A percentile compares a stretch with the other conserved stretches of the same genome.
phyloP scores from a whole-genome alignment of 2,888 invertebrate genomes.

The Lithosia quadra region DNA sequence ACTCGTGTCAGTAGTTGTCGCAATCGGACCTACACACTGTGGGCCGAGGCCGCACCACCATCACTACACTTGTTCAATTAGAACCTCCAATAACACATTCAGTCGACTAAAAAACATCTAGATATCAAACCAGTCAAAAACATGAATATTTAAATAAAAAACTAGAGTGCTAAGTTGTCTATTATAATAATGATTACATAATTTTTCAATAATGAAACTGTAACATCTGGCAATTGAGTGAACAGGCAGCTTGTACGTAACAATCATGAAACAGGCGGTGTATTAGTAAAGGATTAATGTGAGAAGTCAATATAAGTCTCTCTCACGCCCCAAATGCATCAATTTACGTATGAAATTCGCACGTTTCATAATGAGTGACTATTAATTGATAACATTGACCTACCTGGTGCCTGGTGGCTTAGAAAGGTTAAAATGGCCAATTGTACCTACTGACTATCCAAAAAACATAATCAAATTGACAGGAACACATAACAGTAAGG shows the following conservation, averaged over 20 bases:
- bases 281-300: conserved; percentile 57
- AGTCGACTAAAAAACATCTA: conserved; percentile 59
- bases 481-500: conserved; percentile 5
- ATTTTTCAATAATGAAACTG: conserved; percentile 46
- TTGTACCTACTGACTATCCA: conserved; percentile 18
- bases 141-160: conserved; percentile 40
- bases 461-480: conserved; percentile 11
- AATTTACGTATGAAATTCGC: conserved; percentile 55
- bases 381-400: conserved; percentile 46
- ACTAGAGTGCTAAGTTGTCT: conserved; percentile 40
- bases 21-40: conserved; percentile 71
- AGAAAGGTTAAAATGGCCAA: conserved; percentile 14
- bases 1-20: conserved; percentile 73
- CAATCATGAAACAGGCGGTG: conserved; percentile 16
- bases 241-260: conserved; percentile 36
- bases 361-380: conserved; percentile 50
- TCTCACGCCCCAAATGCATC: conserved; percentile 63
- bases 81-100: conserved; percentile 71
- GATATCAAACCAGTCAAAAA: conserved; percentile 35
- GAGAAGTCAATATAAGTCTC: conserved; percentile 58
- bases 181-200: conserved; percentile 44
- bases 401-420: conserved; percentile 26
- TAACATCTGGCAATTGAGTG: conserved; percentile 56
- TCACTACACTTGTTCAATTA: conserved; percentile 84
- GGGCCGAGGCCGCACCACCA: conserved; percentile 75